These are phyloP conservation scores for Corydoras sp. DNA, from an alignment of 2,113 vertebrate genomes.

Conservation along the genomic window DNA sequence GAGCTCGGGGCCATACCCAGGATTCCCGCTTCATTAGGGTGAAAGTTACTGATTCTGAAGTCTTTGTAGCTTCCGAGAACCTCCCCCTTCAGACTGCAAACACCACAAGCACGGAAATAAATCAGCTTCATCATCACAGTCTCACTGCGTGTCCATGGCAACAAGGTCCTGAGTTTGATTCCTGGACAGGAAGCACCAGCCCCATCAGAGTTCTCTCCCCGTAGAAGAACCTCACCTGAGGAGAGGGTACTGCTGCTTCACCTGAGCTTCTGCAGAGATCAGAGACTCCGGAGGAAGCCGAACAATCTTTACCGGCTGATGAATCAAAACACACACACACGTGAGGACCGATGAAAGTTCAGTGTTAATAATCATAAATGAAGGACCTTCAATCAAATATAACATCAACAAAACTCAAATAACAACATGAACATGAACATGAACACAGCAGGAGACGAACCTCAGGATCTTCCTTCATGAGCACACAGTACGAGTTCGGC, in stretches of 20 bases:
- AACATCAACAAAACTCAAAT: too few species aligned
- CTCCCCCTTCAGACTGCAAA: constrained; percentile 73
- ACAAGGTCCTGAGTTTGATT: too few species aligned
- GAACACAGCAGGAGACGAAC: constrained; percentile 51
- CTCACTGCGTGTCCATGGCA: too few species aligned
- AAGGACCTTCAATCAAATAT: too few species aligned
- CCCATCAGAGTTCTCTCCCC: not conserved
- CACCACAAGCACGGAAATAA: constrained; percentile 10
- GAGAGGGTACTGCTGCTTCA: constrained; percentile 76
- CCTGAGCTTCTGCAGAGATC: constrained; percentile 68
- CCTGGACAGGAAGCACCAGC: not conserved
- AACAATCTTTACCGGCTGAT: constrained; percentile 59
- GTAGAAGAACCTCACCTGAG: constrained; percentile 65
- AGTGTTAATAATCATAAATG: too few species aligned
- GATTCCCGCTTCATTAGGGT: constrained; percentile 59
- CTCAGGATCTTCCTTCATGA: constrained; percentile 49
- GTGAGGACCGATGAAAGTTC: not conserved
- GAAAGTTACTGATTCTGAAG: constrained; percentile 78
- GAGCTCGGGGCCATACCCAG: constrained; percentile 65
- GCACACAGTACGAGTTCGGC: constrained; percentile 38
- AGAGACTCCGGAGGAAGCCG: constrained; percentile 77
- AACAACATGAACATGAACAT: not conserved
- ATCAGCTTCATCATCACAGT: too few species aligned
- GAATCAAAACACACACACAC: constrained; percentile 1
- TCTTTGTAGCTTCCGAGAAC: constrained; percentile 80